phyloP scores from a whole-genome alignment of 2,797 vertebrate genomes.

The Gallinago stenura region DNA sequence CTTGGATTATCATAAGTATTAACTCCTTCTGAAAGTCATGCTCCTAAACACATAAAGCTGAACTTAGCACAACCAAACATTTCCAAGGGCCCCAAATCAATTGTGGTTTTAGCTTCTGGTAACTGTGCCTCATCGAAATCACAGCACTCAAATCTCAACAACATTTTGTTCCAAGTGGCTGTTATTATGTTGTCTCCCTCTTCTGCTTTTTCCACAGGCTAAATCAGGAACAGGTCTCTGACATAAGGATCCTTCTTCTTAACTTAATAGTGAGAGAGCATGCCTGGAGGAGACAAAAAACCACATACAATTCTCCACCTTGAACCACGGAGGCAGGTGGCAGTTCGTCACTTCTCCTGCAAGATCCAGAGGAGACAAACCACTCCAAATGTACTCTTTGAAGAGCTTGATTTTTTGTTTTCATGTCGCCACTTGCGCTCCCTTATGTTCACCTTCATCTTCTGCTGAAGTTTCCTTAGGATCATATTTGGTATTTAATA shows the following conservation, averaged over 20 bases:
- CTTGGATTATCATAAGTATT: neutral
- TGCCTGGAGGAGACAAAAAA: neutral
- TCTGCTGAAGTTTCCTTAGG: neutral
- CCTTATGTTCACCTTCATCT: neutral
- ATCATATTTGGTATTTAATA: constrained; percentile 2
- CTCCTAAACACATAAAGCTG: neutral
- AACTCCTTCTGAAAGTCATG: neutral
- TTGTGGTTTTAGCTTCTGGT: neutral
- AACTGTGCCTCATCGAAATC: neutral
- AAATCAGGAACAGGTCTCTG: neutral
- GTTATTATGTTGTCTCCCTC: neutral
- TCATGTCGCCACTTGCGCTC: neutral
- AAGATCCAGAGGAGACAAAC: neutral
- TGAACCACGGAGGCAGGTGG: neutral
- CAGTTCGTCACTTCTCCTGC: neutral
- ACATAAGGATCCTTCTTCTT: neutral
- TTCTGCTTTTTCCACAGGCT: neutral
- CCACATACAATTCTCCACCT: fast-evolving
- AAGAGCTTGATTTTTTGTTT: neutral
- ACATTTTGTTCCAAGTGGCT: neutral
- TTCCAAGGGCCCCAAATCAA: neutral
- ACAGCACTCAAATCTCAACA: neutral
- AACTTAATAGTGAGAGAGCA: fast-evolving
- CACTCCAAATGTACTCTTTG: neutral
- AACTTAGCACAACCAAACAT: neutral